Base-by-base conservation (phyloP, 92 coral and sea anemone species). In the Palythoa grandis region DNA sequence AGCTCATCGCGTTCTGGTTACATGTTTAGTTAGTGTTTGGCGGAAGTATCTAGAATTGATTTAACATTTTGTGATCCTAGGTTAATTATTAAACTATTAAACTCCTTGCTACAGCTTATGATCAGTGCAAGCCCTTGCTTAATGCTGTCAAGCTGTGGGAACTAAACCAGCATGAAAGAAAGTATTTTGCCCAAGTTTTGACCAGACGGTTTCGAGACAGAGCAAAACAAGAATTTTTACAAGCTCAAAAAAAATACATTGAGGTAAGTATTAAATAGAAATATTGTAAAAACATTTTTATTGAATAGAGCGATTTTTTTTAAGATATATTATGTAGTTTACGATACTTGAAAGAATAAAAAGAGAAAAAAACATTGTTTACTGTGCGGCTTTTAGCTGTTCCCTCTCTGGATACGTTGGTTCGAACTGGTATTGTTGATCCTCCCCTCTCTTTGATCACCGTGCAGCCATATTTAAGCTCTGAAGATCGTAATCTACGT, bases 141-240 rank as follows among this genome's bases (percentile, higher is more conserved):
- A 79, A 38, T 48, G 38, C 84, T 39, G 84, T 79, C 53, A 38
- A 79, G 48, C 72, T 37, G 2, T 79, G 84, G 84, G 40, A 63
- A 67, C 73, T 79, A 40, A 40, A n/a, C 5, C 17, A 9, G 12
- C 19, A 61, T n/a, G 72, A 79, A 61, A 61, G 84, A 10, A 35
- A 39, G 6, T 17, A 43, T 38, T 65, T 79, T n/a, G 84, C 84
- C 17, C 84, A 61, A 19, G 84, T 24, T 10, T 39, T 61, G 84
- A 72, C 19, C 6, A 61, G 61, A 38, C 54, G 4, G n/a, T 79
- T 38, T 63, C 72, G 73, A 20, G 73, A 79, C 19, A 61, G 39
- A 63, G 73, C 84, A 29, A 79, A 79, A 63, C 11, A 47, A n/a
- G 72, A 79, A 17, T 65, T 79, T 79, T 19, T 5, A 11, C 38